Conservation (phyloP, 2,113 vertebrate species). For the crab-eating macaque (Macaca fascicularis) region T2T-MFA8v1.1 NC_088379.1:156453501-156454000, state of each 20-base stretch:
- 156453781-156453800: background rate
- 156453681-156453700: background rate
- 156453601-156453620: background rate
- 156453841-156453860: background rate
- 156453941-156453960: background rate
- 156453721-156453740: background rate
- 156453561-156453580: background rate
- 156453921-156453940: background rate
- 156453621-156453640: background rate
- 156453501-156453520: background rate
- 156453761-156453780: background rate
- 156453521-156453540: background rate
- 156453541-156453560: background rate
- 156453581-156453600: background rate
- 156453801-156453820: background rate
- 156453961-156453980: background rate
- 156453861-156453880: background rate
- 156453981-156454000: background rate
- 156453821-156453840: background rate
- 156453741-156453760: background rate
- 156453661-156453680: background rate
- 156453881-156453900: no score
- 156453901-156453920: background rate
- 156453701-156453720: background rate
- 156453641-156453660: background rate